Conservation (phyloP, 2,113 vertebrate species). For the Hyperoodon ampullatus region DNA sequence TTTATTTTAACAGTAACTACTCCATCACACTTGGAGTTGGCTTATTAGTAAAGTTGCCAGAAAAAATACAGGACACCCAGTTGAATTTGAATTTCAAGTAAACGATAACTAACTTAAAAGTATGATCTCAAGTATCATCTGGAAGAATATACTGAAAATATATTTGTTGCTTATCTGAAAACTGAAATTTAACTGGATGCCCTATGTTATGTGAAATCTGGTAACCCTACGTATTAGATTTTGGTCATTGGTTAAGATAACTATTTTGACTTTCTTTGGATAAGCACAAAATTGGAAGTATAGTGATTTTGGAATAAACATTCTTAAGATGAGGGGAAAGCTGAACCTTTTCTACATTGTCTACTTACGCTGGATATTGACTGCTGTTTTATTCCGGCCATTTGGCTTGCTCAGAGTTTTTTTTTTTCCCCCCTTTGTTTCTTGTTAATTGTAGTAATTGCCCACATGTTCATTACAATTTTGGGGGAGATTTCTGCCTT, state of each 20-base stretch:
- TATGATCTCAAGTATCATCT: background rate
- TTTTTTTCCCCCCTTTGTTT: background rate
- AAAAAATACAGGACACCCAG: background rate
- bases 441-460: background rate
- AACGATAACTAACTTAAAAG: background rate
- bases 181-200: background rate
- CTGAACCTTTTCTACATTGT: background rate
- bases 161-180: background rate
- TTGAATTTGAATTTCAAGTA: slow-evolving; percentile 6
- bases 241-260: background rate
- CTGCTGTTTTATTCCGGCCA: background rate
- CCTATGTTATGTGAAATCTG: slow-evolving; percentile 9
- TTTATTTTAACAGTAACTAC: background rate
- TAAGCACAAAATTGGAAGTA: background rate
- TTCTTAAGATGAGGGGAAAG: background rate
- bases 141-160: background rate
- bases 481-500: background rate
- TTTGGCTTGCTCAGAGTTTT: background rate
- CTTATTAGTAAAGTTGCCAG: background rate
- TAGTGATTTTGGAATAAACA: slow-evolving; percentile 21
- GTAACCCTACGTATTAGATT: background rate
- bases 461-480: background rate
- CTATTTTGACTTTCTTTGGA: background rate
- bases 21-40: background rate
- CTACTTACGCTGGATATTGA: background rate